Percentiles rank a stretch among this genome's conserved stretches.
Evolutionary conservation across 2,113 vertebrate genomes (phyloP).

Genomic region (Semnornis frantzii): DNA sequence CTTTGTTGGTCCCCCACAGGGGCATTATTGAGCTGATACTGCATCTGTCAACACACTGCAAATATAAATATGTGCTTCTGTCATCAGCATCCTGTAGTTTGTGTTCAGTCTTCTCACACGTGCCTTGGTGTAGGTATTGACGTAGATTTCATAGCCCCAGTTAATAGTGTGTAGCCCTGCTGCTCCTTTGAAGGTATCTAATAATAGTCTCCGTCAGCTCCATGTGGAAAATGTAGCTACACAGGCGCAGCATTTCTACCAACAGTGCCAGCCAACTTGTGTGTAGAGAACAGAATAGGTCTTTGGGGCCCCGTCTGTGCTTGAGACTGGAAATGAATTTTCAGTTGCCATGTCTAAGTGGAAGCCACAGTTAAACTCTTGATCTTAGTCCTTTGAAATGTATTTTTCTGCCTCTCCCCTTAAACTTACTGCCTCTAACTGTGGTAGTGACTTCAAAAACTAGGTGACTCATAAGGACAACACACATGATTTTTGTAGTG

Average conservation of each 20-base stretch:
- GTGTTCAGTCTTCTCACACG: neutral
- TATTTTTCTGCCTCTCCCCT: neutral
- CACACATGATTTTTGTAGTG: neutral
- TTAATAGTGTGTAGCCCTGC: accelerated
- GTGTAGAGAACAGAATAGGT: neutral
- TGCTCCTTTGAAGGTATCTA: neutral
- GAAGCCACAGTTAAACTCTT: neutral
- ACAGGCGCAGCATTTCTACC: neutral
- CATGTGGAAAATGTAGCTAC: neutral
- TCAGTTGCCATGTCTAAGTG: neutral
- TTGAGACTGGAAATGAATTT: neutral
- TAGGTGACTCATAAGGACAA: neutral
- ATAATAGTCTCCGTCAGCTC: neutral
- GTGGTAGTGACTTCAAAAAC: neutral
- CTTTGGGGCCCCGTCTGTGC: neutral
- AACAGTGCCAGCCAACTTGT: neutral
- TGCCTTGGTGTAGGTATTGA: neutral
- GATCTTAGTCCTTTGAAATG: neutral
- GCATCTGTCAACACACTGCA: neutral
- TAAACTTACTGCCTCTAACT: neutral
- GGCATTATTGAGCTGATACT: neutral
- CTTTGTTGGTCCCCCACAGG: neutral
- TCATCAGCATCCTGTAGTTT: neutral
- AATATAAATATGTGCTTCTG: neutral
- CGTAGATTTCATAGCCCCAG: neutral